phyloP scores from a whole-genome alignment of 92 coral and sea anemone genomes.

The Umimayanthus chanpuru region DNA sequence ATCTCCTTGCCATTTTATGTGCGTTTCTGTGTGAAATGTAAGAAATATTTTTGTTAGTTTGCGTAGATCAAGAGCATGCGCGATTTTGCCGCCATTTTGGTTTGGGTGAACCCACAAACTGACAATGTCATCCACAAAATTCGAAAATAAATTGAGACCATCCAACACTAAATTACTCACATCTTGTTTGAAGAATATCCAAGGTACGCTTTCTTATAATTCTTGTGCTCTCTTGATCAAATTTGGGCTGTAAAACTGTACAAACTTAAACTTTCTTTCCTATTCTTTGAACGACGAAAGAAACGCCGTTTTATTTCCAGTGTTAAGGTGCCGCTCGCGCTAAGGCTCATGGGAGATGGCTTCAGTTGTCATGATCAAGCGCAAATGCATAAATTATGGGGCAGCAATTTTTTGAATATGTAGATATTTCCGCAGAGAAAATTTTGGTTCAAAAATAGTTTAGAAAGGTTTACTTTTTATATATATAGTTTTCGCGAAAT shows the following conservation, averaged over 20 bases:
- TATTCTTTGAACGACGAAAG: conserved; percentile 49
- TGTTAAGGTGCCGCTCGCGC: conserved; percentile 40
- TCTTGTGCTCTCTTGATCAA: conserved; percentile 46
- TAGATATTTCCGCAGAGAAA: neutral
- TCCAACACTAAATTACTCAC: conserved; percentile 69
- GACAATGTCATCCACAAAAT: conserved; percentile 65
- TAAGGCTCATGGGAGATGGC: conserved; percentile 63
- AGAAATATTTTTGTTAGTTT: conserved; percentile 62
- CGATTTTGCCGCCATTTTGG: conserved; percentile 99
- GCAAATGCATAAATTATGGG: conserved; percentile 18
- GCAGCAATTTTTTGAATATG: too few relatives aligned
- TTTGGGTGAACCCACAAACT: conserved; percentile 50
- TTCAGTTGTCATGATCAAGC: conserved; percentile 18
- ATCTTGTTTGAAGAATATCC: conserved; percentile 58
- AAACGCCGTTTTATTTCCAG: conserved; percentile 41
- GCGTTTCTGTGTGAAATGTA: conserved; percentile 16
- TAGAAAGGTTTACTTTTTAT: too few relatives aligned
- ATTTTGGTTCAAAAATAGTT: neutral
- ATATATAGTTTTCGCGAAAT: neutral
- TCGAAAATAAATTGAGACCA: conserved; percentile 64
- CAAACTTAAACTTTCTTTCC: conserved; percentile 24
- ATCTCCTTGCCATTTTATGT: conserved; percentile 15
- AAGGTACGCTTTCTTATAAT: conserved; percentile 35
- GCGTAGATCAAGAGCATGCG: conserved; percentile 84
- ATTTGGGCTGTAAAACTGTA: conserved; percentile 36